Evolutionary conservation across 2,113 vertebrate genomes (phyloP).

Genomic region (Ammospiza nelsoni): DNA sequence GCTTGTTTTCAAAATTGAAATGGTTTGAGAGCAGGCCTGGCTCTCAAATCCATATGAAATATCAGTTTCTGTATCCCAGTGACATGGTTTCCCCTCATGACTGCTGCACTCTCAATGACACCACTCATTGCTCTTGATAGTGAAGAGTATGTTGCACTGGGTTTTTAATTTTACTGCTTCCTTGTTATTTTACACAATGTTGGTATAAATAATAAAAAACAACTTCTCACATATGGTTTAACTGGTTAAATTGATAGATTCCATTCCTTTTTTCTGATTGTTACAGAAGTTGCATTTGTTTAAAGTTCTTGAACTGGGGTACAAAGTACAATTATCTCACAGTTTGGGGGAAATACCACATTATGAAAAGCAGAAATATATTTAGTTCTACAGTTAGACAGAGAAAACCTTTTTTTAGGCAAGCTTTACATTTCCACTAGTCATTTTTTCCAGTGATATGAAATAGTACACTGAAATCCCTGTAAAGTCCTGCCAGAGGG

Average conservation of each 20-base stretch:
- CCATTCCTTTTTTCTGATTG: neutral
- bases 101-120: neutral
- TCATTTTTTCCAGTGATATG: conserved; percentile 20
- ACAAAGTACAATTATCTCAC: neutral
- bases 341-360: neutral
- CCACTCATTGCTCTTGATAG: neutral
- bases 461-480: neutral
- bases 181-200: neutral
- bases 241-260: neutral
- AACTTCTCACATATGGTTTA: neutral
- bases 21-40: neutral
- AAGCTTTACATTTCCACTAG: conserved; percentile 2
- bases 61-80: neutral
- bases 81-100: neutral
- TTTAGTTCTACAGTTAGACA: neutral
- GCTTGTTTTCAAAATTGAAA: neutral
- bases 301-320: neutral
- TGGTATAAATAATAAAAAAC: neutral
- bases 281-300: neutral
- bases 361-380: neutral
- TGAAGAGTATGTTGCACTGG: neutral
- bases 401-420: neutral
- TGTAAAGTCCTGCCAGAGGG: neutral
- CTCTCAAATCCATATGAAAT: neutral
- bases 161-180: neutral